Conservation (phyloP, 2,888 invertebrate genomes). For the Euzophera pinguis region DNA sequence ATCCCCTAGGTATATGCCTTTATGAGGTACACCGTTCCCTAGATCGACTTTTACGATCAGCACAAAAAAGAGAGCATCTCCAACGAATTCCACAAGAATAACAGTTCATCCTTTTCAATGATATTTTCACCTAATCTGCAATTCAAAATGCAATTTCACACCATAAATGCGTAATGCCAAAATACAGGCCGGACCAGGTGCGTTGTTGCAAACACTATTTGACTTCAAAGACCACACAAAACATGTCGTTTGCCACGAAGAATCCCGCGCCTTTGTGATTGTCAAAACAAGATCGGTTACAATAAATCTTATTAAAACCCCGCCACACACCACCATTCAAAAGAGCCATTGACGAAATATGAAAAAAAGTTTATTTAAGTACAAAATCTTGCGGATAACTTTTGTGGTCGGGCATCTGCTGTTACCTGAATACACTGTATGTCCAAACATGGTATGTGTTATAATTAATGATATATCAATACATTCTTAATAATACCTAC, state of each 20-base stretch:
- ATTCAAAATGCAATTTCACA: not conserved
- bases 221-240: constrained; percentile 69
- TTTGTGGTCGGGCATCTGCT: constrained; percentile 66
- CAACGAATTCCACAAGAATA: not conserved
- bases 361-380: constrained; percentile 59
- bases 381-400: constrained; percentile 51
- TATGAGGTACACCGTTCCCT: too few relatives aligned
- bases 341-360: constrained; percentile 49
- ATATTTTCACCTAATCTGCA: not conserved
- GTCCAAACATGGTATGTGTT: constrained; percentile 9
- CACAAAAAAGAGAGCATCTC: not conserved
- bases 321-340: constrained; percentile 66
- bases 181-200: constrained; percentile 47
- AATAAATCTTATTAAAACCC: constrained; percentile 78
- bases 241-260: constrained; percentile 60
- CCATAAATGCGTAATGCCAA: not conserved
- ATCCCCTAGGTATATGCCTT: too few relatives aligned
- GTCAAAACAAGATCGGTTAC: constrained; percentile 80
- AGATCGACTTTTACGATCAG: not conserved
- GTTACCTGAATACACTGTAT: constrained; percentile 35
- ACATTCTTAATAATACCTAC: not conserved
- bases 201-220: constrained; percentile 50
- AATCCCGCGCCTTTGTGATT: constrained; percentile 61
- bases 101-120: not conserved
- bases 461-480: not conserved